phyloP scores from a whole-genome alignment of 2,797 vertebrate genomes.

The Anguilla obscura region DNA sequence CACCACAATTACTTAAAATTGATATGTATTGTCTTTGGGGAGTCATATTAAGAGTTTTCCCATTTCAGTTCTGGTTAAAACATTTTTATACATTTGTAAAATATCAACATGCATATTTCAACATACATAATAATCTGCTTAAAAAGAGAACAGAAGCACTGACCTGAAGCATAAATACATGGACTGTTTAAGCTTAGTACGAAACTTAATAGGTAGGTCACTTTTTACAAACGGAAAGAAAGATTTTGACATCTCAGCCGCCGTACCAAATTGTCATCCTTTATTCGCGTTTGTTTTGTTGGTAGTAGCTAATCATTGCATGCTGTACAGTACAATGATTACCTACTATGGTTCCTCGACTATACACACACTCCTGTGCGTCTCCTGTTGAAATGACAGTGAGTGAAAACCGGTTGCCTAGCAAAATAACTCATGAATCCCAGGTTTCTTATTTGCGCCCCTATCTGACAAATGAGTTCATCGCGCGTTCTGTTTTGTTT shows the following conservation, averaged over 20 bases:
- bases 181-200: neutral
- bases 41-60: neutral
- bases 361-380: neutral
- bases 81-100: neutral
- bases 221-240: neutral
- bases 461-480: conserved; percentile 23
- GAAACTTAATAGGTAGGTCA: neutral
- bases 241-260: neutral
- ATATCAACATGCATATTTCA: neutral
- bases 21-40: no score
- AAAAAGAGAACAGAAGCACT: neutral
- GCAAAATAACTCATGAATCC: conserved; percentile 42
- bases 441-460: conserved; percentile 25
- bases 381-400: conserved; percentile 25
- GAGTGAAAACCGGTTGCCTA: conserved; percentile 45
- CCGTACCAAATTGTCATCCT: neutral
- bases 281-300: neutral
- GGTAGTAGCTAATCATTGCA: neutral
- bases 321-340: neutral
- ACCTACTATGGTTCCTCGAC: neutral
- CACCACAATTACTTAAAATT: no score
- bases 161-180: neutral
- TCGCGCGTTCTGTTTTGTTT: conserved; percentile 29
- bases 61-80: neutral
- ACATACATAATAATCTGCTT: neutral